Conservation (phyloP, 2,113 vertebrate species). For the Megatriorchis doriae region DNA sequence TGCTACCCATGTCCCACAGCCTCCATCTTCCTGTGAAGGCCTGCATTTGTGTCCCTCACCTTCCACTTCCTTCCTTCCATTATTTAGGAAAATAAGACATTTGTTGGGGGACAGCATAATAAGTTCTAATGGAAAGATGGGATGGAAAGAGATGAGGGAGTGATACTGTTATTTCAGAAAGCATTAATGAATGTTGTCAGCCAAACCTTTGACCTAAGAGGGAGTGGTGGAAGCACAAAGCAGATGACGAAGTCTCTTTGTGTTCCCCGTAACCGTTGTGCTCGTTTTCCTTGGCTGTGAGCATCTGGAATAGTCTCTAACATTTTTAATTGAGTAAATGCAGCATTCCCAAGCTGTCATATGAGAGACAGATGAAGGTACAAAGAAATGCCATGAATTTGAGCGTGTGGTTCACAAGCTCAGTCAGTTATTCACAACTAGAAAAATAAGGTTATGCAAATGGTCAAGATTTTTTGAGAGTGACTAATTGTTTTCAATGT, state of each 20-base stretch:
- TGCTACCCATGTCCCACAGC: neutral
- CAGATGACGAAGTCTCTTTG: neutral
- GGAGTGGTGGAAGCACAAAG: conserved; percentile 3
- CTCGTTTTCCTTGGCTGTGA: conserved; percentile 1
- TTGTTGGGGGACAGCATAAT: neutral
- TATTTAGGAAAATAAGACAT: neutral
- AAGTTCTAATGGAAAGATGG: neutral
- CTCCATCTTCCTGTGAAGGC: neutral
- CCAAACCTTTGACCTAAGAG: conserved; percentile 13
- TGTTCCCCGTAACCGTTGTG: neutral
- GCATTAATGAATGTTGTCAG: neutral
- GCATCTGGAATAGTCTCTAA: conserved; percentile 17
- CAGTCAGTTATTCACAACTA: conserved; percentile 11
- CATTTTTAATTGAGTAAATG: neutral
- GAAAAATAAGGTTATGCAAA: conserved; percentile 46
- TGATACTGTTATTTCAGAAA: conserved; percentile 40
- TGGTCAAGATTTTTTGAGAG: conserved; percentile 1
- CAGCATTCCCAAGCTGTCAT: neutral
- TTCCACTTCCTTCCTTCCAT: neutral
- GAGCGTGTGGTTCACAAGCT: conserved; percentile 1
- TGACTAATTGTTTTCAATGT: conserved; percentile 37
- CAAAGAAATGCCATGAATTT: conserved; percentile 31
- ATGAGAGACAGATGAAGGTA: neutral
- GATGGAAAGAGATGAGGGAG: neutral
- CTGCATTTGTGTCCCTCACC: neutral